Conservation (phyloP, 2,888 invertebrate genomes). For the Xylota segnis region DNA sequence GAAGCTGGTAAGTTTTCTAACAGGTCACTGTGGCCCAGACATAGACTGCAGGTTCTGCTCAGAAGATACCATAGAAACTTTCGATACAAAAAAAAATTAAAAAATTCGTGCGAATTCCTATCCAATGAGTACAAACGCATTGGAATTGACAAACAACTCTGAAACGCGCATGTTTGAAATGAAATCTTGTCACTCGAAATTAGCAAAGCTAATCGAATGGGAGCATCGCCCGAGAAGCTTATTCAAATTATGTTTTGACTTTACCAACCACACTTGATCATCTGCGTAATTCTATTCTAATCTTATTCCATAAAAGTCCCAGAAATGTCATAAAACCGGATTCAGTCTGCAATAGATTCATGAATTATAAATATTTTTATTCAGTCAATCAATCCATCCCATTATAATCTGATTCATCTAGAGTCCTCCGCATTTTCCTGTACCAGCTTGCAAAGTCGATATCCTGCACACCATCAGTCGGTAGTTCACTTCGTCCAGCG, state of each 20-base stretch:
- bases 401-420: neutral
- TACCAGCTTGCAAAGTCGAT: neutral
- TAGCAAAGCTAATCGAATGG: neutral
- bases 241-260: neutral
- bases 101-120: no score
- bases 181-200: no score
- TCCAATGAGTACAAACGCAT: no score
- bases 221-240: neutral
- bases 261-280: neutral
- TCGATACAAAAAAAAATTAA: no score
- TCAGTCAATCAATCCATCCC: neutral
- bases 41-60: no score
- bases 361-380: neutral
- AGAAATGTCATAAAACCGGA: neutral
- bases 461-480: neutral
- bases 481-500: conserved; percentile 24
- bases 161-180: no score
- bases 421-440: conserved; percentile 1
- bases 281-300: neutral
- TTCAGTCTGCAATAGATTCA: neutral
- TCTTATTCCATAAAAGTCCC: neutral
- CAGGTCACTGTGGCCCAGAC: no score
- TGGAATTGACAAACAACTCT: no score
- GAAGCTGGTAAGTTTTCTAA: no score
- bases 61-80: no score